Percentiles rank a stretch among this genome's conserved stretches.
Evolutionary conservation across 2,113 vertebrate species (phyloP).

Genomic region (Forbesichthys papilliferus): DNA sequence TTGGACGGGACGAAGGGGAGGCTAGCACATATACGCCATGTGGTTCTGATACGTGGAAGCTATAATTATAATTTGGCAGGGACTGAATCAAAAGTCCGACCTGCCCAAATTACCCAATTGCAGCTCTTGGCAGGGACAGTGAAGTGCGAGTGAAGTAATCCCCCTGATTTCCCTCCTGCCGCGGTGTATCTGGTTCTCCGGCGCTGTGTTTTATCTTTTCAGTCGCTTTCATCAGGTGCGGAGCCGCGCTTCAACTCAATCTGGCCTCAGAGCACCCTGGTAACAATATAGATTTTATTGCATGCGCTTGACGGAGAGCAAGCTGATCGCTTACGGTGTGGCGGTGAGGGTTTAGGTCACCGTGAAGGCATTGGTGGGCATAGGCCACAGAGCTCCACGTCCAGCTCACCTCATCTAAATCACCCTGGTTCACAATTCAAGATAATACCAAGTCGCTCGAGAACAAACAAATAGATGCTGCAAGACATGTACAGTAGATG

Average conservation of each 20-base stretch:
- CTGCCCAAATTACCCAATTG: constrained; percentile 65
- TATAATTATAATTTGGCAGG: constrained; percentile 65
- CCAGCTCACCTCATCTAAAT: constrained; percentile 31
- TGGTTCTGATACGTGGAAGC: constrained; percentile 70
- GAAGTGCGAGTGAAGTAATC: constrained; percentile 37
- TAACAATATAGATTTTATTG: constrained; percentile 65
- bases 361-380: constrained; percentile 43
- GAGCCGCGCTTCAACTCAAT: constrained; percentile 58
- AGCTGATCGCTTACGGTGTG: constrained; percentile 54
- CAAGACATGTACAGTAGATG: too few species aligned
- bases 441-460: too few species aligned
- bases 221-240: constrained; percentile 65
- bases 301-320: constrained; percentile 49
- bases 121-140: constrained; percentile 59
- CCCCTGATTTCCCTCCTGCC: constrained; percentile 61
- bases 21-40: constrained; percentile 47
- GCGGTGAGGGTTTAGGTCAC: constrained; percentile 44
- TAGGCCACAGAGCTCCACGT: constrained; percentile 17
- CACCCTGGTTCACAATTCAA: constrained; percentile 40
- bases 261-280: constrained; percentile 44
- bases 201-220: constrained; percentile 52
- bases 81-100: constrained; percentile 62
- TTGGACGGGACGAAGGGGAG: constrained; percentile 20
- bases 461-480: too few species aligned
- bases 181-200: constrained; percentile 65